phyloP scores from a whole-genome alignment of 2,888 invertebrate species.

The Pseudeuparius sepicola region DNA sequence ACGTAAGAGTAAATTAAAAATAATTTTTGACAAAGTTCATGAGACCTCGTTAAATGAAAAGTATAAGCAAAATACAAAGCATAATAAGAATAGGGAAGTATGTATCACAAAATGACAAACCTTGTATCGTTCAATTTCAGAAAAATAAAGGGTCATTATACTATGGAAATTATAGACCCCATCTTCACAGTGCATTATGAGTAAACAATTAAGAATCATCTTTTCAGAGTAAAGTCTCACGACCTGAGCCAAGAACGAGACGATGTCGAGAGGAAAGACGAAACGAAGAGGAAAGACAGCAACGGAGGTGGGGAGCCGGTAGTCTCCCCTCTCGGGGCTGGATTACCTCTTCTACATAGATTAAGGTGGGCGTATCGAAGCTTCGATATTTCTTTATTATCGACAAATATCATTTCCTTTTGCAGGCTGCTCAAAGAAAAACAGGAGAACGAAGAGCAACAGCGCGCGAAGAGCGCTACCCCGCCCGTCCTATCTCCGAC shows the following conservation, averaged over 20 bases:
- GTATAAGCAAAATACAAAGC: too few relatives aligned
- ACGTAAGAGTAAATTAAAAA: too few relatives aligned
- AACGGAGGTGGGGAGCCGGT: slow-evolving; percentile 27
- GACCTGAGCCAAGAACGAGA: slow-evolving; percentile 48
- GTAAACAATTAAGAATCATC: not conserved
- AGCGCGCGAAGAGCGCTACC: slow-evolving; percentile 42
- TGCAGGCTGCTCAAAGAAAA: slow-evolving; percentile 68
- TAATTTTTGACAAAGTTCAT: too few relatives aligned
- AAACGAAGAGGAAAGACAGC: slow-evolving; percentile 18
- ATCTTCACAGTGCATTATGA: too few relatives aligned
- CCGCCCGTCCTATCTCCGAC: slow-evolving; percentile 50
- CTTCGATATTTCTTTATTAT: slow-evolving; percentile 6
- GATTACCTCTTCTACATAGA: slow-evolving; percentile 67
- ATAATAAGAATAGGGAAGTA: too few relatives aligned
- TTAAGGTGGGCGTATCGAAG: slow-evolving; percentile 39
- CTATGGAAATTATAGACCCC: too few relatives aligned
- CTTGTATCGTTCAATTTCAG: too few relatives aligned
- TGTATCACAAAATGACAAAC: too few relatives aligned
- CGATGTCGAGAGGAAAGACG: slow-evolving; percentile 22
- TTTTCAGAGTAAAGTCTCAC: slow-evolving; percentile 51
- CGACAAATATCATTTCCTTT: too few relatives aligned
- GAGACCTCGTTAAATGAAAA: too few relatives aligned
- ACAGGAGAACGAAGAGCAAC: slow-evolving; percentile 56
- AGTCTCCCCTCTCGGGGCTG: slow-evolving; percentile 70
- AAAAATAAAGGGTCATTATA: too few relatives aligned